A percentile compares a stretch with the other conserved stretches of the same genome.
These are phyloP conservation scores for Cotesia typhae DNA, from an alignment of 1,140 invertebrate species.

Conservation along the genomic window DNA sequence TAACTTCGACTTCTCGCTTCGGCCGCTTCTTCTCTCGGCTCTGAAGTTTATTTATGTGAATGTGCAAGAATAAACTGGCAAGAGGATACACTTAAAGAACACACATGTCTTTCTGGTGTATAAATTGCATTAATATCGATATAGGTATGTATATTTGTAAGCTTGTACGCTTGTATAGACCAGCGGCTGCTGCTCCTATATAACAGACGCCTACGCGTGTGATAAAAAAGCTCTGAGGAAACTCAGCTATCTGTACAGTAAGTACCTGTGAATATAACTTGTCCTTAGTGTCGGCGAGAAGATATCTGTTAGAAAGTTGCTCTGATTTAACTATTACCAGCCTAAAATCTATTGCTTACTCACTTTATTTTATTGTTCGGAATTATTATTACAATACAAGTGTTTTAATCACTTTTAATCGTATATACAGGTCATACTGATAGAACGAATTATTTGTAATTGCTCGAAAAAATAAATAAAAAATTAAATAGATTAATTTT, in stretches of 20 bases:
- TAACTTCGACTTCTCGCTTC: not conserved
- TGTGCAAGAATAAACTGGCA: not conserved
- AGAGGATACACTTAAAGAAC: constrained; percentile 8
- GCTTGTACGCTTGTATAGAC: not conserved
- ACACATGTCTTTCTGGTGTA: not conserved
- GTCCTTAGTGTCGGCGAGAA: not conserved
- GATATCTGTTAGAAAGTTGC: not conserved
- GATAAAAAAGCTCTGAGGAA: constrained; percentile 29
- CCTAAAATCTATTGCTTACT: not conserved
- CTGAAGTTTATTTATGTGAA: not conserved
- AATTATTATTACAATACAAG: too few relatives aligned
- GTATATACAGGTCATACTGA: too few relatives aligned
- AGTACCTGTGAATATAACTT: constrained; percentile 22
- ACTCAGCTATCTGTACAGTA: constrained; percentile 24
- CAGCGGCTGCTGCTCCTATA: not conserved
- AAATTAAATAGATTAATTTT: too few relatives aligned
- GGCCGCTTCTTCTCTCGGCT: not conserved
- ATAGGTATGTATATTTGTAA: not conserved
- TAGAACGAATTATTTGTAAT: too few relatives aligned
- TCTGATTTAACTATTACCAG: not conserved
- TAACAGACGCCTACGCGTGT: constrained; percentile 28
- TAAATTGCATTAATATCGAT: not conserved
- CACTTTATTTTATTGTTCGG: not conserved
- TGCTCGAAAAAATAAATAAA: too few relatives aligned
- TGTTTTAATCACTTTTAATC: too few relatives aligned